Evolutionary conservation across 2,113 vertebrate species (phyloP).

Genomic region (Thalassoma bifasciatum): DNA sequence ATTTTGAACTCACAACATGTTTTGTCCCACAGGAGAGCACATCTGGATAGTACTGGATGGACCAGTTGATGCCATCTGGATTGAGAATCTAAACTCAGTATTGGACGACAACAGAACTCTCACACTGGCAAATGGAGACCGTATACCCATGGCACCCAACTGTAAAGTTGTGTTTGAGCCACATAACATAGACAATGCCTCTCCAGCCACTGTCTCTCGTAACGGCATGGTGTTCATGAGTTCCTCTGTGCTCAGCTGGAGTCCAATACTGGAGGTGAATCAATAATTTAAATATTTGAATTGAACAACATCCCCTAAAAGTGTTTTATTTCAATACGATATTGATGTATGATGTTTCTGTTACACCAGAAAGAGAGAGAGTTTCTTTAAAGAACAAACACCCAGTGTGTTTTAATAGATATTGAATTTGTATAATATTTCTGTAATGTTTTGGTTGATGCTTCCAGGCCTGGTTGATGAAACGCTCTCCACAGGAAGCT

Average conservation of each 20-base stretch:
- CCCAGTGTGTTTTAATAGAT: neutral
- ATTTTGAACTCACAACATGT: neutral
- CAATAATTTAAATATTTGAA: neutral
- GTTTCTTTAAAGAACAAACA: neutral
- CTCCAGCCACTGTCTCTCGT: conserved; percentile 95
- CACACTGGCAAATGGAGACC: conserved; percentile 94
- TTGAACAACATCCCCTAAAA: neutral
- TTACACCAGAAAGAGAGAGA: neutral
- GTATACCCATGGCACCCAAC: conserved; percentile 96
- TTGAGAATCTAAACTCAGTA: conserved; percentile 98
- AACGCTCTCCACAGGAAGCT: conserved; percentile 84
- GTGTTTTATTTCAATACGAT: neutral
- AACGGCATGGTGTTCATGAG: conserved; percentile 99
- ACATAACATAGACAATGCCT: conserved; percentile 97
- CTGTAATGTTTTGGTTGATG: conserved; percentile 24
- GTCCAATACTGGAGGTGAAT: conserved; percentile 92
- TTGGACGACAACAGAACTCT: conserved; percentile 97
- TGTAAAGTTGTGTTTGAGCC: conserved; percentile 98
- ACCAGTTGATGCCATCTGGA: conserved; percentile 98
- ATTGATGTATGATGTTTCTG: neutral
- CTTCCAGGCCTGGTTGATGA: conserved; percentile 91
- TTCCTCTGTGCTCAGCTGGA: conserved; percentile 94
- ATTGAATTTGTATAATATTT: too few relatives aligned
- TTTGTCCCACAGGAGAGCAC: conserved; percentile 87
- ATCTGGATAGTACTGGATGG: conserved; percentile 98